Evolutionary conservation across 2,888 invertebrate species (phyloP).

Genomic region (Ochropacha duplaris): DNA sequence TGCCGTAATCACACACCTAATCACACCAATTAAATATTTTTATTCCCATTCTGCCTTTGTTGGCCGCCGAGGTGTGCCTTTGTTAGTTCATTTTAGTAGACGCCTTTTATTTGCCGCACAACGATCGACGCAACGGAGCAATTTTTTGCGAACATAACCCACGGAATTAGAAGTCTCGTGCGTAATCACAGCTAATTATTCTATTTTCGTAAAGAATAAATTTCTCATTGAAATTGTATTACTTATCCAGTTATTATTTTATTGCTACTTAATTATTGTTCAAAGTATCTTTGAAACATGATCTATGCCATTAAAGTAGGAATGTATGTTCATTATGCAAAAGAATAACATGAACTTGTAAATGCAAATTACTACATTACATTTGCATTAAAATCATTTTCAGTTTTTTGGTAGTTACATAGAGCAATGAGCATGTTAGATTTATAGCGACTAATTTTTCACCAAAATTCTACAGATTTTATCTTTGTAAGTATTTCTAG

Average conservation of each 20-base stretch:
- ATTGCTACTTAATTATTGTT: constrained; percentile 12
- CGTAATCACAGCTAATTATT: constrained; percentile 33
- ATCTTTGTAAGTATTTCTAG: too few species aligned
- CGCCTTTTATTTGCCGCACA: constrained; percentile 60
- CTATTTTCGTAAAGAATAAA: constrained; percentile 19
- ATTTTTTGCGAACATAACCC: constrained; percentile 22
- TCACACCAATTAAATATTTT: constrained; percentile 80
- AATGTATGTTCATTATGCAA: not conserved
- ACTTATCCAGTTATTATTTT: constrained; percentile 12
- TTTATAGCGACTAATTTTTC: too few species aligned
- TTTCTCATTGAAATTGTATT: constrained; percentile 5
- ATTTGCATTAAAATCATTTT: not conserved
- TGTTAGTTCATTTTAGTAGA: constrained; percentile 60
- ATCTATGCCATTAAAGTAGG: not conserved
- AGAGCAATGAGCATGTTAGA: too few species aligned
- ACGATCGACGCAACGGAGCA: constrained; percentile 18
- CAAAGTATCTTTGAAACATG: constrained; percentile 3
- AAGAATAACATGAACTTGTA: not conserved
- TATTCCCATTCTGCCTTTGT: constrained; percentile 72
- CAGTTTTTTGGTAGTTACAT: too few species aligned
- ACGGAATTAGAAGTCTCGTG: constrained; percentile 23
- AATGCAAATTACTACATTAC: not conserved
- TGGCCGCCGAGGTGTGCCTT: constrained; percentile 52
- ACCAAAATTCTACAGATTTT: too few species aligned
- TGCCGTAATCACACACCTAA: constrained; percentile 65